Evolutionary conservation across 2,113 vertebrate species (phyloP), one percentile per base, ranked within the genome.

Genomic region (Dipodomys ordii): DNA sequence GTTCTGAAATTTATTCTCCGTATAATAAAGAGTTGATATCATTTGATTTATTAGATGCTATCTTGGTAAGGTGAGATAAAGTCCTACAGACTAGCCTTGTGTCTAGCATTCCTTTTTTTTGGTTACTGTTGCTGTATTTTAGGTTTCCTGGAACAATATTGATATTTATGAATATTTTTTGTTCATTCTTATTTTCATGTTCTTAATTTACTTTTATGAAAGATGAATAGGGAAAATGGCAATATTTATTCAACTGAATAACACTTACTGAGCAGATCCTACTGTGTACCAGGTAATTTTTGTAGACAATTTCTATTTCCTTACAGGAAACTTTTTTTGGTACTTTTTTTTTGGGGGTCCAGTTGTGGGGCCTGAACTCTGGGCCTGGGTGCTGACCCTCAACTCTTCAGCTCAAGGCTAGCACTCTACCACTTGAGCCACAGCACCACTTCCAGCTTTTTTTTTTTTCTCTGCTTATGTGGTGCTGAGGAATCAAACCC

Each of bases 151-250:
- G 35, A 72, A n/a, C n/a, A 60, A 60, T 8, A 12, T 67, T 72
- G 68, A 39, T 23, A 53, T 53, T 94, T 83, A 95, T 72, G 72
- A 87, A 83, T 11, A 62, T 0, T 1, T 39, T 81, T 86, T 89
- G 15, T 25, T 83, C 30, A 4, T 76, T 93, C 18, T 3, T 4
- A 53, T 57, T 83, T 30, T 83, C 62, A 49, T 82, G 83, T 92
- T 82, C 64, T 85, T 77, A 1, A 32, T 32, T 87, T 74, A 27
- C 80, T 94, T 94, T 94, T 82, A 91, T 67, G 74, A 92, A 87
- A 2, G 46, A 71, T 4, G 30, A 76, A n/a, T 77, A 77, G 67
- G 68, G 44, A 86, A 28, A 73, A 72, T 7, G 13, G 15, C 79
- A 85, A 8, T 80, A 71, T 83, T 22, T 74, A 23, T 44, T 71